Evolutionary conservation across 2,888 invertebrate genomes (phyloP), one percentile per base, ranked within the genome.

Genomic region (Dolichopus griseipennis): DNA sequence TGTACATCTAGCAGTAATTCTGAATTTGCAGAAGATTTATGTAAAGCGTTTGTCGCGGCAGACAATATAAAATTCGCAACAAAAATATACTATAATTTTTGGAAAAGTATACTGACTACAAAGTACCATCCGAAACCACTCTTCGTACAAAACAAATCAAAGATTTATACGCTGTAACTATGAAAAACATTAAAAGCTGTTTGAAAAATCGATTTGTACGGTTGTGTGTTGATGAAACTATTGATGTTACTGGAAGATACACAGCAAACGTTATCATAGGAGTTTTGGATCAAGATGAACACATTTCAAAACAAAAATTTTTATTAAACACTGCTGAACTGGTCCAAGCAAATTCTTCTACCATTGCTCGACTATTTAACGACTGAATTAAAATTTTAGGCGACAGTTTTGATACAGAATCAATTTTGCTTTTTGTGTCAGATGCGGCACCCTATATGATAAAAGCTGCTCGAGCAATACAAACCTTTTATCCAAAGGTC

Each of bases 301-400:
- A 8, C 20, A 21, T n/a, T n/a, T 6, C 9, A 20, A 62, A 62
- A 62, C 15, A 20, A 20, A 61, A n/a, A 8, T 62, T 21, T 62
- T 62, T 62, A 20, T 9, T 62, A 20, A 21, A 62, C 3, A 20
- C 62, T 8, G n/a, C 22, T 20, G 10, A 7, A 6, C n/a, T 62
- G 5, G 66, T 68, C 65, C 33, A 70, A 64, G n/a, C 71, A 67
- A 68, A 69, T 43, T 12, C 15, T 52, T 21, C 64, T 10, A 67
- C 67, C 20, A 64, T 64, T 27, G 62, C 64, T 62, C 22, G 66
- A 1, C 43, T 62, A 41, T 43, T 63, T 21, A 63, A 62, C 34
- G 62, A 64, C 21, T 67, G 52, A 9, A 41, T 67, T 10, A 66
- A 21, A 22, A 37, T 66, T 12, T 66, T 66, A 33, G 66, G n/a